phyloP scores from a whole-genome alignment of 2,797 vertebrate species.

The Danio aesculapii region DNA sequence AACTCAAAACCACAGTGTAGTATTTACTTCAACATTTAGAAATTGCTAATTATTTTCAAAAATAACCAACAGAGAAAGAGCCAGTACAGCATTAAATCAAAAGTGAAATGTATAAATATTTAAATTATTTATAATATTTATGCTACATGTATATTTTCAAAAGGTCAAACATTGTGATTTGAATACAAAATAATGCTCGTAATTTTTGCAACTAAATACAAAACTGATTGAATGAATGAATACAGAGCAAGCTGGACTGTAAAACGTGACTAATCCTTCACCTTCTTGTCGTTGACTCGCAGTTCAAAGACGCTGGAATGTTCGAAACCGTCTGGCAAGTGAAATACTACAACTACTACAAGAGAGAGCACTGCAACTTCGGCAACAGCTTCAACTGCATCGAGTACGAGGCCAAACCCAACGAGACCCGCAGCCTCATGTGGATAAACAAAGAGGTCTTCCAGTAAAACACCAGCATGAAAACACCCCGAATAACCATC shows the following conservation, averaged over 20 bases:
- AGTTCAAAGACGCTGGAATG: slow-evolving; percentile 88
- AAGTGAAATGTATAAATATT: no score
- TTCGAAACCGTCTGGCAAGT: slow-evolving; percentile 99
- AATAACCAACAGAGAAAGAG: no score
- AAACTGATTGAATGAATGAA: neutral
- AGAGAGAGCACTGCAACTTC: slow-evolving; percentile 96
- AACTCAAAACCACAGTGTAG: no score
- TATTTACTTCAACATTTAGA: no score
- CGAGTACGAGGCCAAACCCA: slow-evolving; percentile 97
- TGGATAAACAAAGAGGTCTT: slow-evolving; percentile 99
- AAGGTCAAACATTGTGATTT: no score
- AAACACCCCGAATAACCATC: slow-evolving; percentile 46
- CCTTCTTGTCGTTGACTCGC: slow-evolving; percentile 45
- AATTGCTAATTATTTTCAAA: no score
- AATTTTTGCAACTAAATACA: no score
- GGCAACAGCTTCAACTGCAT: slow-evolving; percentile 95
- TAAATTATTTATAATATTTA: no score
- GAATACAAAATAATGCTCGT: no score
- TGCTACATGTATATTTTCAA: no score
- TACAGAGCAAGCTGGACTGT: neutral
- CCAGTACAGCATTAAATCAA: no score
- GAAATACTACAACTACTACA: slow-evolving; percentile 99
- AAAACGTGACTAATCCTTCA: neutral
- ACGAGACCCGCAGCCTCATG: slow-evolving; percentile 97
- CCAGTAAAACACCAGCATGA: slow-evolving; percentile 68